phyloP scores from a whole-genome alignment of 2,113 vertebrate species.

The Paramisgurnus dabryanus region DNA sequence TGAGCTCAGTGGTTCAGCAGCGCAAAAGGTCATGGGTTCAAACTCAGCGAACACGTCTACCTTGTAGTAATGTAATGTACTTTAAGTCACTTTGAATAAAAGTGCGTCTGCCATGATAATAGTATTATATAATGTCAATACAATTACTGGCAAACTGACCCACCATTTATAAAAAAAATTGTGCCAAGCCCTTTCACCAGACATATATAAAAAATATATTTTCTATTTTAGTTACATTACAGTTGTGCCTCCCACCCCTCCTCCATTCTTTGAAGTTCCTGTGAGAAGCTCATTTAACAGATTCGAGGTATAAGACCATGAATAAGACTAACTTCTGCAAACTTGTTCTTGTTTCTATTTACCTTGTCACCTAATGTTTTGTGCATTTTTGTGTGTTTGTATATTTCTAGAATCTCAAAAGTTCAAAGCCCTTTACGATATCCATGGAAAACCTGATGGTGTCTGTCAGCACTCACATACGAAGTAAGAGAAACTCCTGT shows the following conservation, averaged over 20 bases:
- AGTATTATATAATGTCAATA: no score
- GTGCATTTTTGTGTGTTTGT: slow-evolving; percentile 34
- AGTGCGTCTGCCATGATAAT: no score
- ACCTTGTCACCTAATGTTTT: background rate
- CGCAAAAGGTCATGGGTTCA: no score
- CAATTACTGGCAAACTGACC: no score
- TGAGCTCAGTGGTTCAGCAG: no score
- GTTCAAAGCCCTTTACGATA: slow-evolving; percentile 80
- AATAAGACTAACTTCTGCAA: background rate
- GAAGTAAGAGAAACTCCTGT: slow-evolving; percentile 76
- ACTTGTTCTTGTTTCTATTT: no score
- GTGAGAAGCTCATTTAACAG: slow-evolving; percentile 41
- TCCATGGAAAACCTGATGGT: slow-evolving; percentile 88
- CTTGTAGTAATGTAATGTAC: no score
- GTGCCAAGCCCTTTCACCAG: no score
- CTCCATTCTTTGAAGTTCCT: slow-evolving; percentile 74
- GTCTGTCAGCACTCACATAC: slow-evolving; percentile 81
- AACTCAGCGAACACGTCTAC: no score
- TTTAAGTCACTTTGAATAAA: no score
- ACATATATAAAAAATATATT: background rate
- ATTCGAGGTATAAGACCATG: slow-evolving; percentile 66
- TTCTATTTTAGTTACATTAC: slow-evolving; percentile 80
- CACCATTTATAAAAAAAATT: no score
- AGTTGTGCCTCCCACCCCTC: slow-evolving; percentile 89
- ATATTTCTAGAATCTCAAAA: slow-evolving; percentile 71